Evolutionary conservation across 2,888 invertebrate species (phyloP), one percentile per base, ranked within the genome.

Genomic region (Campoletis raptor): DNA sequence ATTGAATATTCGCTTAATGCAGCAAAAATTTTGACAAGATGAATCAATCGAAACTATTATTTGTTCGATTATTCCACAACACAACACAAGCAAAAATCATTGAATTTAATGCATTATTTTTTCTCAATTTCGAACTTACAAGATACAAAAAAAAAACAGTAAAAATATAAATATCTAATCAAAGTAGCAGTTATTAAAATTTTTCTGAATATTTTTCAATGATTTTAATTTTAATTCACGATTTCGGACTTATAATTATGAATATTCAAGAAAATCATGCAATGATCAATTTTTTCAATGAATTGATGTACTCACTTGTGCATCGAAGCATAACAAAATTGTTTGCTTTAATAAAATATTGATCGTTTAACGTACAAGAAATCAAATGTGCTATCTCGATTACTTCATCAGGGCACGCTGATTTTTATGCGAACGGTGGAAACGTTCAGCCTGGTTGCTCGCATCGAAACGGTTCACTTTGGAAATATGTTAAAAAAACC

Each of bases 341-440:
- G 18, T 48, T 48, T n/a, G 48, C 48, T 6, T n/a, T 0, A 18
- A 30, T 30, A 0, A 12, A 12, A 6, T 30, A 57, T 57, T 4
- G 5, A 15, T 2, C 15, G 30, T 30, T 15, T 7, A 30, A 30
- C 2, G 30, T 4, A 30, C 0, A 30, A 30, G 15, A 7, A 15
- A 61, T 30, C 30, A 15, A 30, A 61, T 24, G 15, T 61, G 12
- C 24, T 12, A 0, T 15, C 61, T 30, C 6, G 30, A 69, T 52
- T 30, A 12, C 70, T 70, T 18, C 12, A 48, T 73, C 24, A 96
- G 96, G 96, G 72, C 95, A 96, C 88, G 95, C 96, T 5, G 97
- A 97, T 91, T 96, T 96, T 91, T 97, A 96, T 92, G 96, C 96
- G 0, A 97, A 97, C 86, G 97, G 97, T 0, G 97, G 97, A 0